These are phyloP conservation scores for Choristoneura fumiferana DNA, from an alignment of 1,140 invertebrate species.

Conservation along the genomic window DNA sequence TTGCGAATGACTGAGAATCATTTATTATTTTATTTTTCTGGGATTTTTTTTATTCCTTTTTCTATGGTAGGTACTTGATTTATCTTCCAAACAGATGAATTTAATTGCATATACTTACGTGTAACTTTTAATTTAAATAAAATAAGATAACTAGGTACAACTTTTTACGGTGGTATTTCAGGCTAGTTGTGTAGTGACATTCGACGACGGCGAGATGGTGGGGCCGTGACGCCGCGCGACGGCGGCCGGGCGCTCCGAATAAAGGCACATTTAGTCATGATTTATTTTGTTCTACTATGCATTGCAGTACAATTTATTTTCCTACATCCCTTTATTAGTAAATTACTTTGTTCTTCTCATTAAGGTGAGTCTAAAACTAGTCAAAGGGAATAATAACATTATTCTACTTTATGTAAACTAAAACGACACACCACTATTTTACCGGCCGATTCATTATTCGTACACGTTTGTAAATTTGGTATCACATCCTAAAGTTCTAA, in stretches of 20 bases:
- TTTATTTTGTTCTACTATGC: constrained; percentile 58
- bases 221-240: constrained; percentile 53
- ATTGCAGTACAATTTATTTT: constrained; percentile 58
- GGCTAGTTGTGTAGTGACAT: constrained; percentile 59
- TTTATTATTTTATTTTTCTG: no score
- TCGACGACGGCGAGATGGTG: constrained; percentile 36
- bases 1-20: no score
- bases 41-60: no score
- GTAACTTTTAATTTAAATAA: no score
- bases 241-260: constrained; percentile 64
- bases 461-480: constrained; percentile 63
- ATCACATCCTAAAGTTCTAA: constrained; percentile 69
- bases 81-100: no score
- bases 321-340: constrained; percentile 41
- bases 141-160: no score
- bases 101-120: no score
- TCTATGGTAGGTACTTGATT: no score
- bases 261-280: constrained; percentile 75
- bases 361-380: constrained; percentile 64
- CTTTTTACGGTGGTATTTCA: no score
- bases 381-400: constrained; percentile 67
- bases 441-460: constrained; percentile 50
- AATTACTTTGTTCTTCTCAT: constrained; percentile 41
- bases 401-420: constrained; percentile 61
- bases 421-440: constrained; percentile 70